A percentile compares a stretch with the other conserved stretches of the same genome.
These are phyloP conservation scores for Thereva nobilitata DNA, from an alignment of 2,888 invertebrate genomes.

Conservation along the genomic window DNA sequence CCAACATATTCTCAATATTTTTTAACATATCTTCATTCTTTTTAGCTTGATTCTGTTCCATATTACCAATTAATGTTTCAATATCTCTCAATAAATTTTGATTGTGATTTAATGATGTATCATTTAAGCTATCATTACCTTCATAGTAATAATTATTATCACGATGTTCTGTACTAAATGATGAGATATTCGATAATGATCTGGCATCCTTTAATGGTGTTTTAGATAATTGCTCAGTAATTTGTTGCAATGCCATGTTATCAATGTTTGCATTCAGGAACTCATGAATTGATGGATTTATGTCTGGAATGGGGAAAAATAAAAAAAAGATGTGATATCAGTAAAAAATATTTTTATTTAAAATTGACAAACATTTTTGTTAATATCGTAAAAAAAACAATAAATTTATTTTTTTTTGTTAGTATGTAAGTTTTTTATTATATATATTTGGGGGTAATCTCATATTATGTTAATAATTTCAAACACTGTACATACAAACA, in stretches of 20 bases:
- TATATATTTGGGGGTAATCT: too few relatives aligned
- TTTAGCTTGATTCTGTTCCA: conserved; percentile 57
- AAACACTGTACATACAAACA: too few relatives aligned
- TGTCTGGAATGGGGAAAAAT: conserved; percentile 47
- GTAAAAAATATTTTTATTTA: conserved; percentile 3
- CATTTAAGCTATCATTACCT: conserved; percentile 3
- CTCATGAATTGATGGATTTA: conserved; percentile 52
- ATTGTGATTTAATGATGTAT: conserved; percentile 41
- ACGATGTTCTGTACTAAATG: conserved; percentile 43
- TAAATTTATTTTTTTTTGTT: too few relatives aligned
- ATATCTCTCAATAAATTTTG: conserved; percentile 55
- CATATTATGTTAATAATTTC: too few relatives aligned
- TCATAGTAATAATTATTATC: conserved; percentile 42
- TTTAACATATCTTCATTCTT: conserved; percentile 53
- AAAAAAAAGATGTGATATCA: conserved; percentile 39
- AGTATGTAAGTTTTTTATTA: too few relatives aligned
- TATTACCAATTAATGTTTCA: conserved; percentile 57
- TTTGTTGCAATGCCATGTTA: conserved; percentile 20
- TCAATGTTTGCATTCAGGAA: conserved; percentile 56
- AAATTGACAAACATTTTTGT: neutral
- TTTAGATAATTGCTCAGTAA: conserved; percentile 14
- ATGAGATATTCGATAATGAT: conserved; percentile 43
- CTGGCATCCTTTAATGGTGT: conserved; percentile 5
- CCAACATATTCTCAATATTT: conserved; percentile 54
- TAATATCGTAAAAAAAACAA: too few relatives aligned